Conservation (phyloP, 2,888 invertebrate species). For the Drosophila infuscata region DNA sequence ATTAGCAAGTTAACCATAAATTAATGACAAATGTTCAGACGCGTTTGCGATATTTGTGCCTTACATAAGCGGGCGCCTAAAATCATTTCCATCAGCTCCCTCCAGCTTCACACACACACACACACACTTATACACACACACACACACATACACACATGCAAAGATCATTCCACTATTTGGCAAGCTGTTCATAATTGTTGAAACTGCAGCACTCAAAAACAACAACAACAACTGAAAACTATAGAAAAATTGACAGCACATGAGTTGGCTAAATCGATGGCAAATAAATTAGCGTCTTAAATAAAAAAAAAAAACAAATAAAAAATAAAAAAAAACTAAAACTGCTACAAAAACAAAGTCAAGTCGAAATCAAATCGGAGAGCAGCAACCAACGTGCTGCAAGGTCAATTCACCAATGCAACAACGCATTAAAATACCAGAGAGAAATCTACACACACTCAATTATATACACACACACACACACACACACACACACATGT, state of each 20-base stretch:
- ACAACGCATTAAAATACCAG: conserved; percentile 73
- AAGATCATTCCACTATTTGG: conserved; percentile 48
- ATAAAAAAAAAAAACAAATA: conserved; percentile 26
- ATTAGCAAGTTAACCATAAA: conserved; percentile 9
- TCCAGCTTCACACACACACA: too few species aligned
- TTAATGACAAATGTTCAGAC: conserved; percentile 9
- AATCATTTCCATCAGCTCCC: background rate
- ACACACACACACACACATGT: background rate
- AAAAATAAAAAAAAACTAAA: conserved; percentile 9
- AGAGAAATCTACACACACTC: conserved; percentile 53
- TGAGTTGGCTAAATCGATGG: conserved; percentile 52
- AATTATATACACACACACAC: background rate
- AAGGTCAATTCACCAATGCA: conserved; percentile 66
- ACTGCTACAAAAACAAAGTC: conserved; percentile 26
- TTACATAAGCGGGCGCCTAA: conserved; percentile 34
- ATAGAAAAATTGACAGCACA: conserved; percentile 20
- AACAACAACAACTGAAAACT: conserved; percentile 12
- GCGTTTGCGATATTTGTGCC: background rate
- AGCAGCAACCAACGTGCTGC: conserved; percentile 42
- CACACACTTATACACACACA: too few species aligned
- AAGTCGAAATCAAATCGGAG: conserved; percentile 32
- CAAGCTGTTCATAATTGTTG: conserved; percentile 68
- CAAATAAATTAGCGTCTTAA: conserved; percentile 77
- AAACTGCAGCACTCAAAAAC: conserved; percentile 23
- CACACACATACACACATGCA: background rate